A percentile compares a stretch with the other conserved stretches of the same genome.
phyloP scores from a whole-genome alignment of 2,888 invertebrate species.

The Crioceris asparagi region DNA sequence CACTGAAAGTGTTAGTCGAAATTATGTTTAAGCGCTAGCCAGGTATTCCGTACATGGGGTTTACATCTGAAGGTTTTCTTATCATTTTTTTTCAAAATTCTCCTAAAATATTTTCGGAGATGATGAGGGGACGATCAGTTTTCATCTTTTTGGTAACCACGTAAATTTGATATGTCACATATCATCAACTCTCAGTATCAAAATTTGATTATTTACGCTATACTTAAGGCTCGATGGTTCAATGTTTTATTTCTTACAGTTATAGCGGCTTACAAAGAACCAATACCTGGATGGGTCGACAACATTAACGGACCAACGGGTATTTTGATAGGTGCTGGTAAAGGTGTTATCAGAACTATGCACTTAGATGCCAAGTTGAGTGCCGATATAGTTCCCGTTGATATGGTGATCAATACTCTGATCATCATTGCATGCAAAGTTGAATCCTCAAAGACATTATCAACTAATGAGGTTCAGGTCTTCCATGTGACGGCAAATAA shows the following conservation, averaged over 20 bases:
- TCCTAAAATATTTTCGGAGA: no score
- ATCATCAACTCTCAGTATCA: no score
- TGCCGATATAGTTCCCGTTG: slow-evolving; percentile 69
- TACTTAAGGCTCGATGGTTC: no score
- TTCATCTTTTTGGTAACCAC: no score
- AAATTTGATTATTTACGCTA: no score
- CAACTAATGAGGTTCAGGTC: slow-evolving; percentile 29
- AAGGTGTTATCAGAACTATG: slow-evolving; percentile 79
- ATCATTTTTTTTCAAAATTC: no score
- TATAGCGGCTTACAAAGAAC: slow-evolving; percentile 66
- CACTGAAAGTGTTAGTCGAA: no score
- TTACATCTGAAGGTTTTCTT: no score
- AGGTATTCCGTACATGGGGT: no score
- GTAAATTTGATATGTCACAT: no score
- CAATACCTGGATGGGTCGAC: slow-evolving; percentile 82
- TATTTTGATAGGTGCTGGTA: slow-evolving; percentile 66
- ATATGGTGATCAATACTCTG: slow-evolving; percentile 67
- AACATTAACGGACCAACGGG: slow-evolving; percentile 87
- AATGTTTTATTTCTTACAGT: slow-evolving; percentile 53
- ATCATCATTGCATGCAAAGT: slow-evolving; percentile 63
- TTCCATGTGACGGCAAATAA: slow-evolving; percentile 31
- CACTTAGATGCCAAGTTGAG: slow-evolving; percentile 52
- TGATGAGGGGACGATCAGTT: no score
- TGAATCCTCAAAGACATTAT: slow-evolving; percentile 24
- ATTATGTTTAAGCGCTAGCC: no score